phyloP scores from a whole-genome alignment of 2,888 invertebrate species.

The Steromphala cineraria region DNA sequence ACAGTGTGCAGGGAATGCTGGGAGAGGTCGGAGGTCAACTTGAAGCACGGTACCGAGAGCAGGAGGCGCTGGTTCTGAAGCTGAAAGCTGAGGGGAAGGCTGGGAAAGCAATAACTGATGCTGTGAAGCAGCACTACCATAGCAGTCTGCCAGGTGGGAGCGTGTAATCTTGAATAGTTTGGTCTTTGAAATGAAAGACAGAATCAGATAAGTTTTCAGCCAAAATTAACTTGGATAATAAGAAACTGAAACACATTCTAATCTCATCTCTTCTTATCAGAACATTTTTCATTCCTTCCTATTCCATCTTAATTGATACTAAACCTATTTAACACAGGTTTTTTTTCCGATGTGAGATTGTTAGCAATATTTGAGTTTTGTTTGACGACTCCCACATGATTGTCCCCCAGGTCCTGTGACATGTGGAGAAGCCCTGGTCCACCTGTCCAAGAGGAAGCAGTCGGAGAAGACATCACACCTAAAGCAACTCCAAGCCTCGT shows the following conservation, averaged over 20 bases:
- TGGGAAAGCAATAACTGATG: constrained; percentile 40
- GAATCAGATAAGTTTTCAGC: too few relatives aligned
- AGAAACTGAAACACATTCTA: too few relatives aligned
- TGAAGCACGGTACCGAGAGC: constrained; percentile 42
- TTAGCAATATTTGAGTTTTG: too few relatives aligned
- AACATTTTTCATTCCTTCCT: too few relatives aligned
- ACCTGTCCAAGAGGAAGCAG: constrained; percentile 44
- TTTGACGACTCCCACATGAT: too few relatives aligned
- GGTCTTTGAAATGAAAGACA: too few relatives aligned
- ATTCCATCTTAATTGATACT: too few relatives aligned
- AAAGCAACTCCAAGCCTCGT: constrained; percentile 36
- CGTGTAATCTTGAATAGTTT: background rate
- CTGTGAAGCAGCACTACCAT: constrained; percentile 45
- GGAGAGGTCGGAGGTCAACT: constrained; percentile 56
- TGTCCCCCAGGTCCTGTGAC: constrained; percentile 40
- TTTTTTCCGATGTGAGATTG: too few relatives aligned
- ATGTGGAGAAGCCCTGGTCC: constrained; percentile 45
- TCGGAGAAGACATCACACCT: constrained; percentile 53
- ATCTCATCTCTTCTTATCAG: too few relatives aligned
- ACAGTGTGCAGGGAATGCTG: constrained; percentile 57
- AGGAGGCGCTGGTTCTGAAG: constrained; percentile 42
- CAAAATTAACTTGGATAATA: too few relatives aligned
- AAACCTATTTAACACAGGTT: too few relatives aligned
- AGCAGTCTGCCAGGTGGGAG: constrained; percentile 20
- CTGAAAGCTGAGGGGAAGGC: constrained; percentile 51